phyloP scores from a whole-genome alignment of 2,113 vertebrate genomes.

The Zeus faber region DNA sequence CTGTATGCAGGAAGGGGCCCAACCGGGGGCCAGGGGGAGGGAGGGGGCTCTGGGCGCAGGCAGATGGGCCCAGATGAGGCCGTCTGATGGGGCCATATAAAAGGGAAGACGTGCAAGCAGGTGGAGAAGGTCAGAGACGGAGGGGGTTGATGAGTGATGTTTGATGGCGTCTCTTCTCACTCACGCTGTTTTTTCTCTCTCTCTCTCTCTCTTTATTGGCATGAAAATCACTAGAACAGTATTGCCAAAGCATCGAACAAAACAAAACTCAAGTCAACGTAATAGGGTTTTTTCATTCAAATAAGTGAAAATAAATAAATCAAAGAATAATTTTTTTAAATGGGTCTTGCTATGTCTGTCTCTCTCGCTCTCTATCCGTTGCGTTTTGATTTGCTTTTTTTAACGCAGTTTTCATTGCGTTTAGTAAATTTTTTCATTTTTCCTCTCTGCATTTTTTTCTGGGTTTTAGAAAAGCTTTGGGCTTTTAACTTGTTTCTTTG shows the following conservation, averaged over 20 bases:
- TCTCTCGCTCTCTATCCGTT: neutral
- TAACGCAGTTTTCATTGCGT: no score
- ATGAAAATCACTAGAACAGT: no score
- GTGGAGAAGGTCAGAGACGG: constrained; percentile 38
- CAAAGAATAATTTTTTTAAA: no score
- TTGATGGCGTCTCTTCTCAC: constrained; percentile 48
- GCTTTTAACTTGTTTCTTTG: neutral
- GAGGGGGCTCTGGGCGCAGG: constrained; percentile 36
- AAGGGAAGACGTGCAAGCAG: constrained; percentile 41
- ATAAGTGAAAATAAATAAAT: no score
- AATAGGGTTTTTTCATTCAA: no score
- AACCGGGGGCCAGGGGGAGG: constrained; percentile 43
- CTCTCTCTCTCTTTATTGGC: neutral
- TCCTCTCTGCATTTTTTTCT: no score
- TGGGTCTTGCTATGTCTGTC: no score
- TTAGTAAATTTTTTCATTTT: no score
- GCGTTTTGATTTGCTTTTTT: no score
- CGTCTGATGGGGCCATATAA: constrained; percentile 53
- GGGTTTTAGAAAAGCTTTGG: no score
- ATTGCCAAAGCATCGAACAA: no score
- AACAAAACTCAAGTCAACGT: no score
- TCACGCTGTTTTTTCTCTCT: neutral
- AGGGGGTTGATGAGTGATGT: constrained; percentile 47
- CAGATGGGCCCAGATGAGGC: constrained; percentile 31
- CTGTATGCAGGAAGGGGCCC: constrained; percentile 40